Base-by-base conservation (phyloP, 2,888 invertebrate genomes). In the Steromphala cineraria region DNA sequence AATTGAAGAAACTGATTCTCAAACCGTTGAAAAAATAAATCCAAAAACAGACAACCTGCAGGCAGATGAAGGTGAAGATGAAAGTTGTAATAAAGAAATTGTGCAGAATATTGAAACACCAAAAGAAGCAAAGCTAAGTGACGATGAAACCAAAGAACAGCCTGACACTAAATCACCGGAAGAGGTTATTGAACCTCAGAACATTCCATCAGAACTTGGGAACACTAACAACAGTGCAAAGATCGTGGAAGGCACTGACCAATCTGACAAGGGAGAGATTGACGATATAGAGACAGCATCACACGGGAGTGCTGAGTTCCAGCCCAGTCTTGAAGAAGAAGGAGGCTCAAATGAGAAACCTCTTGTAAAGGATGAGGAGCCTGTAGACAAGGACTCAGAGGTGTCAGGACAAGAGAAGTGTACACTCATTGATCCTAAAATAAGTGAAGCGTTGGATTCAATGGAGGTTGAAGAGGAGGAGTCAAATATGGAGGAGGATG, bases 241-340 rank as follows among this genome's bases (percentile, higher is more conserved):
- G 19, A 5, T 24, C 13, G 24, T 2, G 56, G 21, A n/a, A 1
- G 56, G 13, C 4, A 56, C 5, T 56, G 56, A 19, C 13, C 5
- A 55, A 10, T 2, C 3, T 8, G 19, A 56, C n/a, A 24, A 56
- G 19, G 24, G 24, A 5, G 71, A 40, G 19, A 36, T 71, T 36
- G 71, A 71, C 40, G 19, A 71, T 21, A 24, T 31, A 53, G 53
- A 53, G 21, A 75, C 53, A 17, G 24, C 53, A 52, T 53, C 75
- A 21, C 53, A 75, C 19, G 53, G 75, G 13, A 75, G 52, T 78
- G 62, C 56, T 13, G 78, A 78, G 21, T 62, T 56, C 21, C 78
- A 78, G 2, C 78, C 56, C 13, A 53, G 40, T 5, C 78, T 62
- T 10, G 40, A 40, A 24, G 78, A 78, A 40, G 75, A 75, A 40